Base-by-base conservation (phyloP, 2,888 invertebrate species). In the Synanthedon andrenaeformis region DNA sequence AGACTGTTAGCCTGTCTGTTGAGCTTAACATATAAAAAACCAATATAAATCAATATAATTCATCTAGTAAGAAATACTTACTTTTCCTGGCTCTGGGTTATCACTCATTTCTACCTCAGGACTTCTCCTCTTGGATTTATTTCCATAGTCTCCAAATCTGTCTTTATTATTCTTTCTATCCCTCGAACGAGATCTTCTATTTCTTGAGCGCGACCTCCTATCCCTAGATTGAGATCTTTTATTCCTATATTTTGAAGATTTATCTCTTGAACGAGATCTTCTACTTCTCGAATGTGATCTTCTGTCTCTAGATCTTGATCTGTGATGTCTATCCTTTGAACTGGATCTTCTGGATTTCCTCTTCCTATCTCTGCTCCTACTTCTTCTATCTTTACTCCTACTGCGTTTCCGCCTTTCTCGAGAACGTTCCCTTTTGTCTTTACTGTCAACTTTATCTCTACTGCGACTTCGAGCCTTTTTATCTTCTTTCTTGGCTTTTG, bases 11-110 rank as follows among this genome's bases (percentile, higher is more conserved):
- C n/a, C n/a, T n/a, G n/a, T n/a, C n/a, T n/a, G n/a, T n/a, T n/a
- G n/a, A n/a, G n/a, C n/a, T n/a, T n/a, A n/a, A n/a, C n/a, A n/a
- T n/a, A n/a, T n/a, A n/a, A n/a, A n/a, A n/a, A n/a, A n/a, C n/a
- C n/a, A n/a, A n/a, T n/a, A n/a, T n/a, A n/a, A n/a, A n/a, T n/a
- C n/a, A n/a, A n/a, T n/a, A 23, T 23, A 23, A 23, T 23, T 23
- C 4, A 23, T 23, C 4, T 23, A 23, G 19, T 4, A 5, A 23
- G 23, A 23, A 14, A 45, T 13, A 66, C 66, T 70, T 73, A 90
- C 89, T 69, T 93, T 94, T 0, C 94, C 94, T 3, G 93, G 89
- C 61, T 94, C 92, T 0, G 94, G 94, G 67, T 94, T 94, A 67
- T 93, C 92, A 55, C 91, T 90, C 62, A 93, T 78, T 60, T 87